These are phyloP conservation scores for Flexamia atlantica DNA, from an alignment of 2,888 invertebrate genomes.

Conservation along the genomic window DNA sequence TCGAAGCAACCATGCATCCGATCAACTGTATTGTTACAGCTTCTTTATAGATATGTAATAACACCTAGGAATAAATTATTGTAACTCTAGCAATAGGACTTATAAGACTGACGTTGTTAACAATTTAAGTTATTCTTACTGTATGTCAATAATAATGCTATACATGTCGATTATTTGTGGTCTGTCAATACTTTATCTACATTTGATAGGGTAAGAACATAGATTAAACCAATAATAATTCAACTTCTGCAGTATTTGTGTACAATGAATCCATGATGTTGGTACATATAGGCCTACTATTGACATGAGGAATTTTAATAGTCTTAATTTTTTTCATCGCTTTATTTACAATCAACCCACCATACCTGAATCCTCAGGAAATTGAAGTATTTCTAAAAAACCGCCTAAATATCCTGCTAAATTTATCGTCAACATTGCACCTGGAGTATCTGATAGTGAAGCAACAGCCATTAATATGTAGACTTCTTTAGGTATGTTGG, in stretches of 20 bases:
- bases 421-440: too few relatives aligned
- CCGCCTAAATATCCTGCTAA: too few relatives aligned
- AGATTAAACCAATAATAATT: constrained; percentile 18
- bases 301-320: too few relatives aligned
- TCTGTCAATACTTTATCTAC: constrained; percentile 18
- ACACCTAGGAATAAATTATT: constrained; percentile 30
- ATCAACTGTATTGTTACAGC: constrained; percentile 26
- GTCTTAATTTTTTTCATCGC: too few relatives aligned
- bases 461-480: too few relatives aligned
- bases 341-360: too few relatives aligned
- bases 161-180: neutral
- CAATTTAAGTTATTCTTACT: constrained; percentile 46
- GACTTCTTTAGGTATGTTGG: too few relatives aligned
- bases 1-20: neutral
- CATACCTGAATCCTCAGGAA: too few relatives aligned
- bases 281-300: too few relatives aligned
- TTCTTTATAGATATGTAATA: constrained; percentile 24
- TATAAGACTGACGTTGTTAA: constrained; percentile 56
- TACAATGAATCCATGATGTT: constrained; percentile 1
- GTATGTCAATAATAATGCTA: constrained; percentile 3
- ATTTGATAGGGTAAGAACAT: constrained; percentile 9
- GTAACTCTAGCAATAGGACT: constrained; percentile 44
- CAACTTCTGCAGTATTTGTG: constrained; percentile 5
- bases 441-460: too few relatives aligned
- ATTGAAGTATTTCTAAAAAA: too few relatives aligned